Evolutionary conservation across 2,113 vertebrate genomes (phyloP), one percentile per base, ranked within the genome.

Genomic region (Zingel zingel): DNA sequence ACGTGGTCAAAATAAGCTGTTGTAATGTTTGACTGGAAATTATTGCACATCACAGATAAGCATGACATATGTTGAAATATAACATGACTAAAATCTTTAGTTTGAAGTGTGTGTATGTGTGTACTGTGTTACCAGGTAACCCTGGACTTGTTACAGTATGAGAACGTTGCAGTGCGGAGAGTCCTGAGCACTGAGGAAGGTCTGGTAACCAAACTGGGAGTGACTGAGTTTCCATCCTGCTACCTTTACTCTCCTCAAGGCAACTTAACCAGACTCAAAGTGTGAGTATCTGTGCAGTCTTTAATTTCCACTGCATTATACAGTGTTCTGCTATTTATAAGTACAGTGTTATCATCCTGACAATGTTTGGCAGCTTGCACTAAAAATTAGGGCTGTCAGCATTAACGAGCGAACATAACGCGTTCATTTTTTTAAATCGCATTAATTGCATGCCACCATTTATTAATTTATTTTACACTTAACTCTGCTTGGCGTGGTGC

Each of bases 91-190:
- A 36, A 30, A 19, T 53, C 6, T 61, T 18, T n/a, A 43, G 39
- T 43, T 33, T 43, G 39, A 43, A 43, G 39, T 43, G 10, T 43
- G 39, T 43, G 9, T 23, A 13, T 78, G 23, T 72, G 43, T 75
- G 56, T 54, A 27, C 16, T 67, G 30, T 80, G 21, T 63, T 9
- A 25, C 8, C 65, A 99, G 98, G 97, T 99, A 21, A 95, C 88
- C 0, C 87, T 99, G 92, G 98, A 99, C 92, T 92, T 99, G 93
- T 92, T 97, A 15, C 97, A 98, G 94, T 96, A 92, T 1, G 95
- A 94, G 47, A 97, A 97, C 16, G 69, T 99, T 5, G 89, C 94
- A 0, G 97, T 99, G 53, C 95, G 97, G 61, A 95, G 97, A 79
- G 97, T 98, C 62, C 93, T 97, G 89, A 92, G 68, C 81, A 95